Evolutionary conservation across 2,888 invertebrate species (phyloP).

Genomic region (Steromphala cineraria): DNA sequence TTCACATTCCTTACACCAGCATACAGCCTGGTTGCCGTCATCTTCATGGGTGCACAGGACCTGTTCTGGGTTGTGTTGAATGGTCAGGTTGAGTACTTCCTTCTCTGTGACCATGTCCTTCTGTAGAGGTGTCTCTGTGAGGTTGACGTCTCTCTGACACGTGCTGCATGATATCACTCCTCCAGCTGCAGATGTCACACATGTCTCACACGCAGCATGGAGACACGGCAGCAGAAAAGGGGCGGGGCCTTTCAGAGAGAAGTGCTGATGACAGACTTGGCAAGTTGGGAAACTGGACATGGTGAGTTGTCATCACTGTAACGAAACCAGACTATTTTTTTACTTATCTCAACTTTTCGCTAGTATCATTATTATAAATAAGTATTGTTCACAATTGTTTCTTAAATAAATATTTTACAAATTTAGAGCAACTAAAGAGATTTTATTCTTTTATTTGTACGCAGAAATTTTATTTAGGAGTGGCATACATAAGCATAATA

Average conservation of each 20-base stretch:
- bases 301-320: neutral
- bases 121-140: neutral
- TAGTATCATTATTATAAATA: too few relatives aligned
- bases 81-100: neutral
- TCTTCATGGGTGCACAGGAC: neutral
- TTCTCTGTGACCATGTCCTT: neutral
- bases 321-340: too few relatives aligned
- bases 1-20: slow-evolving; percentile 12
- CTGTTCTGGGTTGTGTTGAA: neutral
- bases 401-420: too few relatives aligned
- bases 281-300: neutral
- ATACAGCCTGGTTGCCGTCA: slow-evolving; percentile 3
- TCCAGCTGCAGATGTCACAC: neutral
- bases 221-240: neutral
- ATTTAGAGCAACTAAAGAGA: too few relatives aligned
- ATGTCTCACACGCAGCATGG: slow-evolving; percentile 1
- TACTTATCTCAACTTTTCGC: too few relatives aligned
- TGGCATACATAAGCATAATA: too few relatives aligned
- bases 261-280: neutral
- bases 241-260: neutral
- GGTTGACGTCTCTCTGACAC: neutral
- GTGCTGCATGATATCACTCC: neutral
- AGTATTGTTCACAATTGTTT: too few relatives aligned
- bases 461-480: too few relatives aligned
- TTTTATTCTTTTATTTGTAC: too few relatives aligned